Evolutionary conservation across 2,888 invertebrate genomes (phyloP).

Genomic region (Ceraclea dissimilis): DNA sequence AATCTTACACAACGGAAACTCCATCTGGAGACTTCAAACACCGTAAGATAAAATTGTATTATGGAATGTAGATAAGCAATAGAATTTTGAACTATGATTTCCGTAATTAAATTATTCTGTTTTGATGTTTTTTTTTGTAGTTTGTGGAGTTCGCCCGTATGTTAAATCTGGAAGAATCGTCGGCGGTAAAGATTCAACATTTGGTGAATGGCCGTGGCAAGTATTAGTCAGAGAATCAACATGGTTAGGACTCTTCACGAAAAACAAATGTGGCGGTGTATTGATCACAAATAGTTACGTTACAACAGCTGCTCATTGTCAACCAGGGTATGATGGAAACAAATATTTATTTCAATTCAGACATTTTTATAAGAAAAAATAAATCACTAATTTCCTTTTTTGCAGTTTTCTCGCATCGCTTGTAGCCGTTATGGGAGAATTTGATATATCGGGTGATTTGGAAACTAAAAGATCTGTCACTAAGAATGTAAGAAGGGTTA

Average conservation of each 20-base stretch:
- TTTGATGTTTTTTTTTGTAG: conserved; percentile 49
- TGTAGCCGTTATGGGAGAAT: conserved; percentile 86
- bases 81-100: not conserved
- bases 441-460: conserved; percentile 78
- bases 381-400: conserved; percentile 5
- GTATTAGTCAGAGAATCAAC: conserved; percentile 86
- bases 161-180: conserved; percentile 77
- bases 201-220: conserved; percentile 92
- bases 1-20: conserved; percentile 24
- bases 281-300: conserved; percentile 82
- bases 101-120: too few species aligned
- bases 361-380: not conserved
- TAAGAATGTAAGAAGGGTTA: conserved; percentile 77
- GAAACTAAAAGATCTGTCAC: conserved; percentile 71
- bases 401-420: conserved; percentile 77
- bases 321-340: conserved; percentile 63
- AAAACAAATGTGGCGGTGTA: conserved; percentile 92
- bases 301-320: conserved; percentile 91
- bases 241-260: conserved; percentile 88
- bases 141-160: conserved; percentile 80
- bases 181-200: conserved; percentile 78
- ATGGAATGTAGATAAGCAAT: not conserved
- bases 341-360: not conserved
- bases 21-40: conserved; percentile 20
- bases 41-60: conserved; percentile 14